phyloP scores from a whole-genome alignment of 2,888 invertebrate genomes.

The Zygogramma bicolorata region DNA sequence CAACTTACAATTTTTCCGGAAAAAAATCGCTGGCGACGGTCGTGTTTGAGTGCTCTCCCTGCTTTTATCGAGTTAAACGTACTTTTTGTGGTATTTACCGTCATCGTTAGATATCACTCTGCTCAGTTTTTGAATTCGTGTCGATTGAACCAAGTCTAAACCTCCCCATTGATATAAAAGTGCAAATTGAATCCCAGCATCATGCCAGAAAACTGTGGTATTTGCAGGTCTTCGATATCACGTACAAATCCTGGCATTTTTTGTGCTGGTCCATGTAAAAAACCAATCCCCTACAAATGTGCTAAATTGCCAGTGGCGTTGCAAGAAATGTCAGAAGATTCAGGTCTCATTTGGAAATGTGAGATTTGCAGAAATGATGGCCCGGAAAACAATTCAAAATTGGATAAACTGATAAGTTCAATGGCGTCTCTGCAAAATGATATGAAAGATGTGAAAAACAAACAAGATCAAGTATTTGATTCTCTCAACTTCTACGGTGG shows the following conservation, averaged over 20 bases:
- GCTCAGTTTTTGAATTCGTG: no score
- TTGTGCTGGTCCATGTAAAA: neutral
- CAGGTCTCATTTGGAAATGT: neutral
- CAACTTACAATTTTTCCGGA: no score
- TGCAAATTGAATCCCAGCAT: no score
- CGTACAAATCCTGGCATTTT: neutral
- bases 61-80: no score
- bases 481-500: constrained; percentile 9
- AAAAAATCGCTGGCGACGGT: no score
- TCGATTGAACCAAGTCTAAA: no score
- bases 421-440: neutral
- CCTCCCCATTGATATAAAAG: no score
- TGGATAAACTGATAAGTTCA: constrained; percentile 12
- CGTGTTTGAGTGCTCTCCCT: no score
- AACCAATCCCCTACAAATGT: neutral
- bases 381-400: neutral
- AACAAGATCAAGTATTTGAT: constrained; percentile 9
- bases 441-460: constrained; percentile 6
- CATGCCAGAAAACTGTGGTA: no score
- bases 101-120: no score
- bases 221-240: neutral
- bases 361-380: neutral
- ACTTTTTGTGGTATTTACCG: no score
- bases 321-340: neutral
- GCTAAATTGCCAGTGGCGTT: constrained; percentile 8